Base-by-base conservation (phyloP, 2,113 vertebrate species). In the Saccopteryx leptura region DNA sequence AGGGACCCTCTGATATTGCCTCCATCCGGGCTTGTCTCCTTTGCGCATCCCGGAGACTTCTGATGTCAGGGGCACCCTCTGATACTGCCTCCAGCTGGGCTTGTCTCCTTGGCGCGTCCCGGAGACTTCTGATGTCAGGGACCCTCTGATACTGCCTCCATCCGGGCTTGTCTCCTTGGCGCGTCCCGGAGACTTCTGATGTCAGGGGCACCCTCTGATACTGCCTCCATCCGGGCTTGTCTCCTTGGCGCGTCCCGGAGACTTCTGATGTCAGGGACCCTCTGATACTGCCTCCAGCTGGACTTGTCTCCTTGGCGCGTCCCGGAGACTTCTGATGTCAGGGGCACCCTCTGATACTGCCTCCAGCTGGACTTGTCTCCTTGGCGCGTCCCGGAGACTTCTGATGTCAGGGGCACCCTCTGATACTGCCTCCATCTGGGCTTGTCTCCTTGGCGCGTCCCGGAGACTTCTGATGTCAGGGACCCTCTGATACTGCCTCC, bases 301-400 rank as follows among this genome's bases (percentile, higher is more conserved):
- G n/a, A n/a, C n/a, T n/a, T n/a, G 2, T 14, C 1, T n/a, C 11
- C 31, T 12, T 28, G 19, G 5, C 4, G 17, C n/a, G 2, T 63
- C 28, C 61, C 10, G 0, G 10, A 74, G 58, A 21, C 28, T 4
- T 13, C 56, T 1, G 4, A 0, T 1, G 71, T 87, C 50, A 24
- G 7, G 80, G 68, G 54, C n/a, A n/a, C 39, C 39, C 31, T 76
- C 26, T 21, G 76, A 24, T 7, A n/a, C 26, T 9, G 33, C 13
- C 5, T 76, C 60, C 19, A 0, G n/a, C n/a, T n/a, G n/a, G n/a
- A n/a, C n/a, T n/a, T n/a, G 2, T 14, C 1, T n/a, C 11, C 31
- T 12, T 28, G 19, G 5, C 4, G 17, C n/a, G 2, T 63, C 28
- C 61, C 10, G 0, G 10, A 74, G 58, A 21, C 28, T 4, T 13